Evolutionary conservation across 2,888 invertebrate genomes (phyloP), one percentile per base, ranked within the genome.

Genomic region (Peribatodes rhomboidaria): DNA sequence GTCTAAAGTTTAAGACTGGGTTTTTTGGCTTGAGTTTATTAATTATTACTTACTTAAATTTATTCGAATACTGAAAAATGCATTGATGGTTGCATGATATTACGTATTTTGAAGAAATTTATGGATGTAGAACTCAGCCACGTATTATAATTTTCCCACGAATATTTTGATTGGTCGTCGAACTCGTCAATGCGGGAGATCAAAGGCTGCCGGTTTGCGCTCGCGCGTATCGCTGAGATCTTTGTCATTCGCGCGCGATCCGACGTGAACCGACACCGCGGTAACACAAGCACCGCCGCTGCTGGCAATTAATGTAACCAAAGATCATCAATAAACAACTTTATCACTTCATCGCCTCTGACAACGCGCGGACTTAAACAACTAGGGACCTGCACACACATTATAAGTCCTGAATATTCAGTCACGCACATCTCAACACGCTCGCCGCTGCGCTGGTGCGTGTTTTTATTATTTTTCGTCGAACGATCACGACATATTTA

Each of bases 251-350:
- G 88, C 90, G 85, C 82, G 83, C 53, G 79, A 83, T 73, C 76
- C 83, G 81, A 85, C 81, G 81, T 79, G 78, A 73, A 76, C 82
- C 81, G 85, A 84, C 85, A 82, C 83, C 81, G 84, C 79, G 80
- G 81, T 81, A 83, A 58, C 65, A 65, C 60, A 65, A 56, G 60
- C 60, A 60, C 89, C 89, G 91, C 89, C 87, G 87, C 85, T 85
- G 87, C 84, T 86, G 86, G 92, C 92, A 92, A 92, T 92, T 92
- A 92, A 90, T 88, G 90, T 85, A 83, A 84, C 86, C 81, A 83
- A 90, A 90, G 90, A 92, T 92, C 92, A 92, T 92, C 90, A 92
- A 91, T 92, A 92, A 90, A 90, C 88, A 89, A 84, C 86, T 90
- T 92, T 91, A 93, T 93, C 92, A 89, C 88, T 89, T 88, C 89